phyloP scores from a whole-genome alignment of 2,113 vertebrate genomes.

The Malurus elegans region DNA sequence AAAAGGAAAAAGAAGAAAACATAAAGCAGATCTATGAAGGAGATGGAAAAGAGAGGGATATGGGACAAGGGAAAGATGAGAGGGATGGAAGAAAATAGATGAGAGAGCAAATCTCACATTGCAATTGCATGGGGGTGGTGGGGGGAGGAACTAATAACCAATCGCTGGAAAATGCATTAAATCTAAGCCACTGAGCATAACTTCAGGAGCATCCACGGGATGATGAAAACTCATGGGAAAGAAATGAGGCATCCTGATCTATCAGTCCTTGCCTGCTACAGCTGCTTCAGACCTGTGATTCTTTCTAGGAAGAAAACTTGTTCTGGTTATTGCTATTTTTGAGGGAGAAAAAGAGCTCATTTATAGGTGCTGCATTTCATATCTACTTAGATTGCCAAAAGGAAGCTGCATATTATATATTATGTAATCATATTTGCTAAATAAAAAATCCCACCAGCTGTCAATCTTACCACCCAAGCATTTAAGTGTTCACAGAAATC shows the following conservation, averaged over 20 bases:
- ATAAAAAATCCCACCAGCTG: not conserved
- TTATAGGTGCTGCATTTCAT: not conserved
- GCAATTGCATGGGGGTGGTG: not conserved
- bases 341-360: not conserved
- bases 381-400: not conserved
- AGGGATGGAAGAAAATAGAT: not conserved
- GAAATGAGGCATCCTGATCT: not conserved
- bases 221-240: not conserved
- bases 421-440: not conserved
- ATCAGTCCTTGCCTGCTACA: not conserved
- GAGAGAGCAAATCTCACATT: not conserved
- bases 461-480: not conserved
- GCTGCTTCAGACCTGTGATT: not conserved
- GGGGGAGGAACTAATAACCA: not conserved
- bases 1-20: not conserved
- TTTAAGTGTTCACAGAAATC: not conserved
- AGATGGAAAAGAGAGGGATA: not conserved
- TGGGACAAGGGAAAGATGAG: not conserved
- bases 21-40: not conserved
- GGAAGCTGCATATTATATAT: not conserved
- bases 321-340: not conserved
- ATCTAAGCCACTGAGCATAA: not conserved
- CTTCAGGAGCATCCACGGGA: not conserved
- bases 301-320: not conserved
- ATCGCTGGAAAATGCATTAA: not conserved